phyloP scores from a whole-genome alignment of 2,797 vertebrate genomes.

The Acanthiza pusilla region DNA sequence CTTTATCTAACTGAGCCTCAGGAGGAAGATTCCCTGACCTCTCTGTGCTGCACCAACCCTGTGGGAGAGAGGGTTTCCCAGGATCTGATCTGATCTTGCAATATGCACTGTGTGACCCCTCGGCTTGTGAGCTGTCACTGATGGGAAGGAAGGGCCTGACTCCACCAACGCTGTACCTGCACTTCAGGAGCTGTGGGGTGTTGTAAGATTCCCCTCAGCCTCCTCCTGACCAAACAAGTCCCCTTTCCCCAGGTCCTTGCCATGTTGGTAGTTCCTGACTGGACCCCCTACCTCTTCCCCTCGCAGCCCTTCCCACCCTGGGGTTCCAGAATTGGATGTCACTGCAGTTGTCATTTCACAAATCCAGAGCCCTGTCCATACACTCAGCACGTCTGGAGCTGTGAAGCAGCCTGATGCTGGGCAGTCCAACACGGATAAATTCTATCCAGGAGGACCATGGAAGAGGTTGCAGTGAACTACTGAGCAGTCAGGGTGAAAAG shows the following conservation, averaged over 20 bases:
- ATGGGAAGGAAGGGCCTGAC: neutral
- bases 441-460: neutral
- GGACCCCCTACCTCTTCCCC: neutral
- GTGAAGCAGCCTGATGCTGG: neutral
- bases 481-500: neutral
- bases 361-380: neutral
- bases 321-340: fast-evolving
- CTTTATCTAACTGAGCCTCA: neutral
- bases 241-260: neutral
- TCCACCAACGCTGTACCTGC: neutral
- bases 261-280: neutral
- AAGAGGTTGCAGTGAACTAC: neutral
- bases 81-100: neutral
- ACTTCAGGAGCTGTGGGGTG: neutral
- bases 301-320: neutral
- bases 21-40: neutral
- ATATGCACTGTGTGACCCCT: neutral
- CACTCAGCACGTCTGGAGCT: neutral
- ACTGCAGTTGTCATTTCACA: neutral
- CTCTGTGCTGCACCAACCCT: neutral
- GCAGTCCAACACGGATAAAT: neutral
- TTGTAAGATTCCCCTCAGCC: neutral
- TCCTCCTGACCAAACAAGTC: neutral
- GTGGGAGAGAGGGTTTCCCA: neutral
- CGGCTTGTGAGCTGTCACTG: neutral